Base-by-base conservation (phyloP, 2,113 vertebrate species). In the Oreochromis aureus region DNA sequence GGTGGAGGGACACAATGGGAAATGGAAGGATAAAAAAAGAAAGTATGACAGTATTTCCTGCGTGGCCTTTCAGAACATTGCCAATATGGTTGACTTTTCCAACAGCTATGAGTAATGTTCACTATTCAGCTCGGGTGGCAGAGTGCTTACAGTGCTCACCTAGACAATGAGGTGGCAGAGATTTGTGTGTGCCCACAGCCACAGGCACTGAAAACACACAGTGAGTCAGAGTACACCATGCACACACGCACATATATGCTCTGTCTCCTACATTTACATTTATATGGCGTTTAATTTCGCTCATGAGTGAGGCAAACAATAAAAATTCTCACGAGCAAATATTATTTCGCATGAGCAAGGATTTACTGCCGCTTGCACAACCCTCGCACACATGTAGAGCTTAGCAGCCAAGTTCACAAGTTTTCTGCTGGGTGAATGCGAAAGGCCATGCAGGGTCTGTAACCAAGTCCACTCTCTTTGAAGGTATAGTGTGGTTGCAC, bases 51-150 rank as follows among this genome's bases (percentile, higher is more conserved):
- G 46, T 46, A 13, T 88, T 91, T 87, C 80, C 80, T 88, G 82
- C 66, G 54, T 55, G 16, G 71, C 30, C 71, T 89, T 86, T 92
- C 24, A 83, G 32, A 89, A 51, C 44, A 32, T 80, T 19, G 66
- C 10, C 80, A 73, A 41, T 82, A 19, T 82, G 84, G 63, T 91
- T 92, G 90, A 92, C 89, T 90, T 92, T 94, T 93, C 79, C 80
- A 82, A 10, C 78, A 76, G 48, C 86, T 78, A 84, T 93, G 90
- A 93, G 79, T 87, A 92, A 94, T 88, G 58, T 81, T 84, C 78
- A 71, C 46, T 76, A 80, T 84, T 84, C 46, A 39, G 3, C 80
- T 86, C 56, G 8, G 44, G 10, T 18, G 73, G 79, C 58, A 44
- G 55, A 19, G 48, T 78, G 27, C 46, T 87, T 78, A 54, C 61